Evolutionary conservation across 2,888 invertebrate species (phyloP).

Genomic region (Agrilus cyanescens): DNA sequence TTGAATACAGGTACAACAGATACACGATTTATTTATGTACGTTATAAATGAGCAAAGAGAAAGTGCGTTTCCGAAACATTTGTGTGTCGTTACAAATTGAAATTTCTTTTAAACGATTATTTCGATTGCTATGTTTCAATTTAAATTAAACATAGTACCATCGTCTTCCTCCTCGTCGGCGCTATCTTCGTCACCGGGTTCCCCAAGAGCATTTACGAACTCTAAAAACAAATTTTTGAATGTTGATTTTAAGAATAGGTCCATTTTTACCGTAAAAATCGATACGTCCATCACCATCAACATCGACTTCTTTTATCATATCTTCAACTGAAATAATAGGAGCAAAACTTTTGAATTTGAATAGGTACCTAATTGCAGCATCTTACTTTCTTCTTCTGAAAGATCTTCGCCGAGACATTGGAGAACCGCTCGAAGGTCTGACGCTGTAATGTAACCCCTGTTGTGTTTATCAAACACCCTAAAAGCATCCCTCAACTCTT

Average conservation of each 20-base stretch:
- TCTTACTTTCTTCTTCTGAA: constrained; percentile 81
- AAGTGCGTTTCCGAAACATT: not conserved
- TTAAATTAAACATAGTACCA: not conserved
- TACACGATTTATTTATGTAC: too few species aligned
- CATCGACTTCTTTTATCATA: constrained; percentile 93
- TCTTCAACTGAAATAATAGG: constrained; percentile 65
- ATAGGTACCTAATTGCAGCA: not conserved
- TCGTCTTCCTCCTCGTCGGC: constrained; percentile 61
- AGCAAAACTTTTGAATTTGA: not conserved
- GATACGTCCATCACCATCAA: constrained; percentile 87
- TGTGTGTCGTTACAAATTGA: constrained; percentile 1
- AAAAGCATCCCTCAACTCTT: constrained; percentile 75
- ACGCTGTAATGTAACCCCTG: constrained; percentile 83
- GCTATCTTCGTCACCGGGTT: constrained; percentile 62
- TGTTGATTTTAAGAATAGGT: not conserved
- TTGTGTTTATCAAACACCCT: constrained; percentile 86
- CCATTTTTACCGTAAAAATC: constrained; percentile 69
- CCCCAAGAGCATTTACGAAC: constrained; percentile 74
- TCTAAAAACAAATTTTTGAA: constrained; percentile 38
- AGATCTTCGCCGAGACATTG: constrained; percentile 83
- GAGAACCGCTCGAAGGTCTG: constrained; percentile 73
- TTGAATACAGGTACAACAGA: too few species aligned
- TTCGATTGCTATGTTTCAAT: too few species aligned
- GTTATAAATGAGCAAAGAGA: too few species aligned
- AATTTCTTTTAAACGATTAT: constrained; percentile 1